Evolutionary conservation across 1,140 invertebrate genomes (phyloP).

Genomic region (Diabrotica undecimpunctata): DNA sequence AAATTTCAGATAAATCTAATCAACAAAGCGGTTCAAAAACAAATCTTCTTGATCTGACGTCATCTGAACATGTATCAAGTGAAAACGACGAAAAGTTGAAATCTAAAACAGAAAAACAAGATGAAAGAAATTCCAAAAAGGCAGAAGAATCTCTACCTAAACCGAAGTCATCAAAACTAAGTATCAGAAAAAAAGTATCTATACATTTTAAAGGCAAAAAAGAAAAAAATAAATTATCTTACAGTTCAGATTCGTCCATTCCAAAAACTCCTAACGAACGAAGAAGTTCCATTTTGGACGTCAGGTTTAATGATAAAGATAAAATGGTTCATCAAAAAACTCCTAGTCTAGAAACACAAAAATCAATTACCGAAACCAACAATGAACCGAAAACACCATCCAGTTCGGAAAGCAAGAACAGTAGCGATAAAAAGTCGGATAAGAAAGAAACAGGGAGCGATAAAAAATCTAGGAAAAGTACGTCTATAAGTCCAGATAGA

Average conservation of each 20-base stretch:
- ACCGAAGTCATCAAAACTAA: conserved; percentile 35
- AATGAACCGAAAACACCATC: conserved; percentile 34
- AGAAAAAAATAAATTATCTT: conserved; percentile 33
- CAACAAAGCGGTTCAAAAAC: conserved; percentile 20
- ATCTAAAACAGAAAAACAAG: conserved; percentile 44
- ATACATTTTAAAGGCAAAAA: conserved; percentile 47
- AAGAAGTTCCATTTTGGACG: conserved; percentile 31
- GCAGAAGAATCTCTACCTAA: conserved; percentile 20
- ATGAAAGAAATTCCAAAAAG: conserved; percentile 43
- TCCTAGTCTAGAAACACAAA: conserved; percentile 39
- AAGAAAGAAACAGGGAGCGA: conserved; percentile 24
- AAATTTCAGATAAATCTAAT: background rate
- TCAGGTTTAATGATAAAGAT: conserved; percentile 22
- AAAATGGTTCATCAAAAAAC: conserved; percentile 35
- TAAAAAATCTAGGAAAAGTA: conserved; percentile 35
- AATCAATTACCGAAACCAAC: conserved; percentile 32
- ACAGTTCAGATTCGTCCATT: conserved; percentile 14
- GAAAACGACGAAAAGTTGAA: conserved; percentile 50
- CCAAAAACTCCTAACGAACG: conserved; percentile 24
- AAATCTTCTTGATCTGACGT: conserved; percentile 18
- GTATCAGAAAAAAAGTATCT: conserved; percentile 41
- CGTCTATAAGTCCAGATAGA: conserved; percentile 40
- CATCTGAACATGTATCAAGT: conserved; percentile 39
- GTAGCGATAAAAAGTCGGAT: conserved; percentile 20
- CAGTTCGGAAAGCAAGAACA: conserved; percentile 35